Evolutionary conservation across 2,888 invertebrate genomes (phyloP), one percentile per base, ranked within the genome.

Genomic region (Oxyteleia sp.): DNA sequence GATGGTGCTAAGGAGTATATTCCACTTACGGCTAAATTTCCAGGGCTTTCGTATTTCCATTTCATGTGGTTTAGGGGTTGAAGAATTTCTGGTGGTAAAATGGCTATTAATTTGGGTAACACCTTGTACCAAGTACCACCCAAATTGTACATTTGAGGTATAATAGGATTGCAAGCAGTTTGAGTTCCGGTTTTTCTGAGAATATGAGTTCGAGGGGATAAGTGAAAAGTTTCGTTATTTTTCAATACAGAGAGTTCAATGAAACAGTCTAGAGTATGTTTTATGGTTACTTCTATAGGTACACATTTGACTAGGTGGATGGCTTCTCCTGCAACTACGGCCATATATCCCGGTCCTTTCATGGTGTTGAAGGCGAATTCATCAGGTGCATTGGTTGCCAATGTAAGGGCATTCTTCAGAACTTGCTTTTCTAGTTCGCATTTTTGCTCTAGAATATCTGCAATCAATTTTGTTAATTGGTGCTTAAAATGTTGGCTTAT

Each of bases 271-370:
- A 79, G 43, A 0, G 85, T 82, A 15, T 81, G 16, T 5, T 85
- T 35, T 0, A 89, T 13, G 0, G 43, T 74, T 0, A 84, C 87
- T n/a, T 79, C 63, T 5, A 84, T 74, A 0, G 88, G 87, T 0
- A 87, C 76, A 35, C 90, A 90, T 41, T 87, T 80, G 7, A 90
- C 45, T 0, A 90, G 80, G 47, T 89, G 88, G 0, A 89, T 47
- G 0, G 85, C 88, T 71, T 89, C 88, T 18, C 88, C 90, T 5
- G 38, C 38, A 5, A 38, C 38, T 10, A 38, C 38, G 10, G 87
- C 88, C 53, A 89, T 86, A 38, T 85, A 85, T 0, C 89, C 90
- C 0, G 85, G 82, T 61, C 83, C 53, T 8, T 87, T 80, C 71
- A 87, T 88, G 0, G 88, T 0, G 7, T 72, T 15, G 20, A 26